Evolutionary conservation across 1,140 invertebrate genomes (phyloP), one percentile per base, ranked within the genome.

Genomic region (Megathymus violae): DNA sequence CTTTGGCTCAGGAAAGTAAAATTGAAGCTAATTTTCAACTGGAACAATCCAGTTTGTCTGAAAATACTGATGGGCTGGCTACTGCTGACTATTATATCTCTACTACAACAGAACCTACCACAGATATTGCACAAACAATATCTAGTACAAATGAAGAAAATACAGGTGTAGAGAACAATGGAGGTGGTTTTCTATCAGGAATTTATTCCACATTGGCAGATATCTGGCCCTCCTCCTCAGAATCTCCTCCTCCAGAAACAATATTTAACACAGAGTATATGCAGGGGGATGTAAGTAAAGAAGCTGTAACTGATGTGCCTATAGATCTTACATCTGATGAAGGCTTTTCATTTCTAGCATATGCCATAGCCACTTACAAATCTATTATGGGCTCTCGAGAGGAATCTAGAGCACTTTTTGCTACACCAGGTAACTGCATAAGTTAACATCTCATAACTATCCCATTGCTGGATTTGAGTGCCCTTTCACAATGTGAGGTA

Each of bases 331-430:
- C 68, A 15, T 31, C 63, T 50, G 14, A 13, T 59, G 76, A 81
- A 50, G 66, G 69, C 46, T 88, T 85, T 64, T 85, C 84, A 46
- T 78, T 88, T 63, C 50, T 86, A 13, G 74, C 70, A 40, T 90
- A 83, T 61, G 38, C 88, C 14, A 66, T 74, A 10, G 46, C 74
- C 34, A 71, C 64, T 11, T 86, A 85, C 67, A 74, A 73, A 46
- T 74, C 75, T 38, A 46, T 86, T 10, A 78, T 87, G 66, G 81
- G 85, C 14, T 50, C 56, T 11, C 74, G 65, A 54, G 76, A 80
- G 31, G 72, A 88, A 65, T 72, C 68, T n/a, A 80, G 74, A 62
- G 76, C 69, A 4, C 62, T 88, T 6, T 88, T 82, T 69, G 70
- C 80, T 54, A 70, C 83, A 62, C 56, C 71, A 48, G 80, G 88